phyloP scores from a whole-genome alignment of 1,140 invertebrate species.

The Caerostris darwini region DNA sequence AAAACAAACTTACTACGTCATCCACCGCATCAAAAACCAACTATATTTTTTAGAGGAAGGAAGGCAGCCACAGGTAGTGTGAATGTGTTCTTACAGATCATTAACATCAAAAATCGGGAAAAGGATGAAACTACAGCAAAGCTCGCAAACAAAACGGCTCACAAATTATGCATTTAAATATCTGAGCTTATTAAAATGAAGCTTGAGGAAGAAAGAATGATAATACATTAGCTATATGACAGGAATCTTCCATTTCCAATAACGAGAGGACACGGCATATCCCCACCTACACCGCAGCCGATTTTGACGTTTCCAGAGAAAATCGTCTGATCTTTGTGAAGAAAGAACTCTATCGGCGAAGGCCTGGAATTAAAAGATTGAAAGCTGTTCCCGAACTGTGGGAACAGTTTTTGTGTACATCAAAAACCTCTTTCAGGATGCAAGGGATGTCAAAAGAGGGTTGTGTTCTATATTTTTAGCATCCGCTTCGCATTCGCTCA shows the following conservation, averaged over 20 bases:
- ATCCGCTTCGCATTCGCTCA: slow-evolving; percentile 50
- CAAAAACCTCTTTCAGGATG: background rate
- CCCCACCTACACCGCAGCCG: slow-evolving; percentile 43
- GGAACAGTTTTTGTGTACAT: slow-evolving; percentile 5
- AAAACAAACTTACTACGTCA: slow-evolving; percentile 39
- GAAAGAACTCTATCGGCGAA: background rate
- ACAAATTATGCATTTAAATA: background rate
- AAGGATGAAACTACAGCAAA: background rate
- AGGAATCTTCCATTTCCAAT: slow-evolving; percentile 55
- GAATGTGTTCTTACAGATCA: background rate
- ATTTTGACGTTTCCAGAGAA: slow-evolving; percentile 30
- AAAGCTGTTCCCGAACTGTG: background rate
- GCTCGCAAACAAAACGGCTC: background rate
- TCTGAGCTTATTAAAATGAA: background rate
- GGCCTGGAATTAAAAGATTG: background rate
- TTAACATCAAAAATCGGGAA: background rate
- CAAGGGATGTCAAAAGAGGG: background rate
- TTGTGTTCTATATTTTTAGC: slow-evolving; percentile 53
- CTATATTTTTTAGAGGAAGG: slow-evolving; percentile 4
- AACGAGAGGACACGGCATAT: slow-evolving; percentile 46
- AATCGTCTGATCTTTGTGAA: background rate
- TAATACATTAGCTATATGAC: slow-evolving; percentile 50
- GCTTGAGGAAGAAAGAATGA: background rate
- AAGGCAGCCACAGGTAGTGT: slow-evolving; percentile 33
- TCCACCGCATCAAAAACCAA: slow-evolving; percentile 11